phyloP scores from a whole-genome alignment of 2,888 invertebrate genomes.

The Apamea anceps region DNA sequence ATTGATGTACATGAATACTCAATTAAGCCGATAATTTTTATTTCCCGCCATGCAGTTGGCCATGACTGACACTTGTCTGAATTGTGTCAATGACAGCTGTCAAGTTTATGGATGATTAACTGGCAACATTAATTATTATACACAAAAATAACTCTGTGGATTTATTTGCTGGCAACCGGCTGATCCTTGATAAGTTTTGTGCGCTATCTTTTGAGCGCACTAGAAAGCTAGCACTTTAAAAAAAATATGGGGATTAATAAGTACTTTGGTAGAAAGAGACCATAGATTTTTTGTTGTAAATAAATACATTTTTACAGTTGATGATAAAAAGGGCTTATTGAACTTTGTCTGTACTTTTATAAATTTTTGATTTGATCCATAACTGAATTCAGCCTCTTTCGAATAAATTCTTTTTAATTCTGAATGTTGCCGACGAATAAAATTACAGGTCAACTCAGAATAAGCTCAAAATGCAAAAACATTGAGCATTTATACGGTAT shows the following conservation, averaged over 20 bases:
- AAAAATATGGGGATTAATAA: too few species aligned
- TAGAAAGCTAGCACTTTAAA: background rate
- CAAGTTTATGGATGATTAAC: conserved; percentile 61
- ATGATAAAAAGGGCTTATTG: background rate
- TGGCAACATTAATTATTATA: conserved; percentile 56
- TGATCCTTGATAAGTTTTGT: conserved; percentile 49
- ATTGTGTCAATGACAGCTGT: conserved; percentile 68
- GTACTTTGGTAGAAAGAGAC: background rate
- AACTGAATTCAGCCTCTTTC: background rate
- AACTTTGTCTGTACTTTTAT: too few species aligned
- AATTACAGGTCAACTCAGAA: background rate
- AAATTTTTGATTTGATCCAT: too few species aligned
- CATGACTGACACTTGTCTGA: conserved; percentile 61
- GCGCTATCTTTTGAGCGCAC: conserved; percentile 36
- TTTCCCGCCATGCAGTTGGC: conserved; percentile 50
- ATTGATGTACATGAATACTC: conserved; percentile 35
- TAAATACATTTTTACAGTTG: background rate
- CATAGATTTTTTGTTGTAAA: background rate
- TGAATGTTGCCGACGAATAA: background rate
- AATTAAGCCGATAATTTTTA: conserved; percentile 47
- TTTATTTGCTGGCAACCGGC: conserved; percentile 36
- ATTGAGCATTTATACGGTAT: conserved; percentile 36
- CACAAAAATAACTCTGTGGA: conserved; percentile 46
- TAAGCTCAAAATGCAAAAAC: conserved; percentile 21
- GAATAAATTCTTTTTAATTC: background rate